Evolutionary conservation across 1,140 invertebrate genomes (phyloP).

Genomic region (Temnothorax curvispinosus): DNA sequence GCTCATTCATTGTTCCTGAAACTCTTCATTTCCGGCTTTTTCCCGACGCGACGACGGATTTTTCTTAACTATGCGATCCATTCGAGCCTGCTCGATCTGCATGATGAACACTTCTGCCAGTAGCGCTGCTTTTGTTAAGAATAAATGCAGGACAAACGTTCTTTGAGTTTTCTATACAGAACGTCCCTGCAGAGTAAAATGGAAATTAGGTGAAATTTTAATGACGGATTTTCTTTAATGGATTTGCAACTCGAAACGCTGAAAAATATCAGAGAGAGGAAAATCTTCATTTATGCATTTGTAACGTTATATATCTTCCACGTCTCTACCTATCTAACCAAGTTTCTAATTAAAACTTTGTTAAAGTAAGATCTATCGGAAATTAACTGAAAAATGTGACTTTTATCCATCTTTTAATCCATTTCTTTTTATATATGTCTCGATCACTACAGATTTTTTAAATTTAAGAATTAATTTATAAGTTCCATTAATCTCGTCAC

Average conservation of each 20-base stretch:
- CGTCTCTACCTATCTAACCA: neutral
- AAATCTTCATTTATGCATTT: neutral
- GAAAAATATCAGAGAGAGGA: neutral
- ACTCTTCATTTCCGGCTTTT: constrained; percentile 58
- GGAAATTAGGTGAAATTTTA: constrained; percentile 38
- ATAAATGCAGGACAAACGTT: constrained; percentile 48
- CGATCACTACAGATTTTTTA: too few relatives aligned
- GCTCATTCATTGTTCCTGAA: constrained; percentile 39
- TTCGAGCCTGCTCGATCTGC: constrained; percentile 38
- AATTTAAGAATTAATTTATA: too few relatives aligned
- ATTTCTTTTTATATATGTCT: neutral
- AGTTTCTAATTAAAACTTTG: neutral
- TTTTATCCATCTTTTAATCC: neutral
- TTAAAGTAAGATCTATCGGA: neutral
- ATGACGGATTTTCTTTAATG: constrained; percentile 28
- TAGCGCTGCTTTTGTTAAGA: constrained; percentile 39
- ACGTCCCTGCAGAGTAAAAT: constrained; percentile 11
- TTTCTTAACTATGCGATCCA: constrained; percentile 30
- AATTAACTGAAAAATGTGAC: neutral
- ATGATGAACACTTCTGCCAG: constrained; percentile 35
- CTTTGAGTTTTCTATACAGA: constrained; percentile 36
- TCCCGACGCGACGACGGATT: constrained; percentile 20
- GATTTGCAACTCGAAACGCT: neutral
- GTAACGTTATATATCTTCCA: neutral
- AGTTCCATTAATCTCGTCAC: neutral